phyloP scores from a whole-genome alignment of 1,140 invertebrate genomes.

The Drosophila ercepeae region DNA sequence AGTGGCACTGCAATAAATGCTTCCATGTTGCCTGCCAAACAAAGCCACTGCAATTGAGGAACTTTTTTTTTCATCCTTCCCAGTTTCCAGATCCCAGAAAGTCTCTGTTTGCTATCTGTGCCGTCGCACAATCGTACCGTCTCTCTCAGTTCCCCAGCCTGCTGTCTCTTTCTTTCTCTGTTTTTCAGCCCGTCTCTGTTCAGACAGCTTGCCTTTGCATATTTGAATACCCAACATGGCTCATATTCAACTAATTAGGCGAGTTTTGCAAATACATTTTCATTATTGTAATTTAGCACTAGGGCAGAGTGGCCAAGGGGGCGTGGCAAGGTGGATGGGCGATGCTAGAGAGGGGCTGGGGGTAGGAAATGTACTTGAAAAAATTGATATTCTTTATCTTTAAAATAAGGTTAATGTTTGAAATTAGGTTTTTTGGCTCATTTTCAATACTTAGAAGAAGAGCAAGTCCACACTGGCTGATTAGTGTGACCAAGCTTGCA shows the following conservation, averaged over 20 bases:
- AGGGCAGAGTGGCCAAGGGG: constrained; percentile 6
- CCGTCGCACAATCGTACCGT: constrained; percentile 1
- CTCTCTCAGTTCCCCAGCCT: not conserved
- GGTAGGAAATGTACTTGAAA: not conserved
- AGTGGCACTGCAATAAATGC: constrained; percentile 24
- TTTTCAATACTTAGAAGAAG: no score
- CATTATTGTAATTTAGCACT: constrained; percentile 79
- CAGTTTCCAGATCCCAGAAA: not conserved
- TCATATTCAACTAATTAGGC: constrained; percentile 81
- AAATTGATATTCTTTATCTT: not conserved
- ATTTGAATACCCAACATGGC: constrained; percentile 76
- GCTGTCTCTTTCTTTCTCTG: not conserved
- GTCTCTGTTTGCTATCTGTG: constrained; percentile 53
- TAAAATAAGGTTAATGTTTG: no score
- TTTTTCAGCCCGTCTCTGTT: constrained; percentile 7
- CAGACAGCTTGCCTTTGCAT: constrained; percentile 62
- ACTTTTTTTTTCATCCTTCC: constrained; percentile 14
- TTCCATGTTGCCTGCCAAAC: constrained; percentile 31
- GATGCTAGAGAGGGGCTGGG: not conserved
- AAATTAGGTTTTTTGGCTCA: no score
- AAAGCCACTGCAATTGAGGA: constrained; percentile 37
- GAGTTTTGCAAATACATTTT: constrained; percentile 81
- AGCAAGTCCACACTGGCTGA: not conserved
- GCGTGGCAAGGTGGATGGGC: not conserved
- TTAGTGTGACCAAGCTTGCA: not conserved